Evolutionary conservation across 1,140 invertebrate species (phyloP), one percentile per base, ranked within the genome.

Genomic region (Brachionus rotundiformis): DNA sequence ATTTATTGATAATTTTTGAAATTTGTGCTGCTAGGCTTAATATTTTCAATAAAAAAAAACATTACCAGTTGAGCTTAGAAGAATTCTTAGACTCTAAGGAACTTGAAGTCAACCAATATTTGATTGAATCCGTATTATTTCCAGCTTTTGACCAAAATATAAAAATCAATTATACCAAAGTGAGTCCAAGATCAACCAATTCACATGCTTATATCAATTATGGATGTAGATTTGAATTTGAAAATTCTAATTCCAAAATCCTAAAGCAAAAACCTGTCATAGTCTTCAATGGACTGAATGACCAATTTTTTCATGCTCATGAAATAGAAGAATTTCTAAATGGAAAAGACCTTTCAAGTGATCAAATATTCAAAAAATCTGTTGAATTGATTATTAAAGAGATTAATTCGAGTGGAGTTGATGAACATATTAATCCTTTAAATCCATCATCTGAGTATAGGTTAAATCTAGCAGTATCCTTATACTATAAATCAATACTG

Each of bases 121-220:
- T 79, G 31, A 79, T 79, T 4, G 31, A 63, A 36, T 59, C 47
- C 8, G 29, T 79, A n/a, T 3, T 11, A 13, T 25, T 79, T 16
- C 76, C 76, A 10, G 3, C 31, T 39, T 13, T 79, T 4, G 25
- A 33, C 25, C 5, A 29, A 19, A 63, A 54, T 41, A 31, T n/a
- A 3, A 36, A 27, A 33, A 25, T 79, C n/a, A 79, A 79, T 23
- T 54, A 54, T 59, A 27, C 29, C 1, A 79, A 79, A 63, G 76
- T 79, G 16, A 39, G 31, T 59, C 76, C 76, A 10, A 79, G 76
- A 63, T 54, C 76, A 3, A 36, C 16, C 19, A 79, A 79, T 63
- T 79, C 76, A 33, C 76, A 79, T 63, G 47, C 76, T 2, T 79
- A 79, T 13, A 79, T 79, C 25, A 79, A 54, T 25, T 54, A 19